Evolutionary conservation across 2,888 invertebrate species (phyloP).

Genomic region (Petrophora chlorosata): DNA sequence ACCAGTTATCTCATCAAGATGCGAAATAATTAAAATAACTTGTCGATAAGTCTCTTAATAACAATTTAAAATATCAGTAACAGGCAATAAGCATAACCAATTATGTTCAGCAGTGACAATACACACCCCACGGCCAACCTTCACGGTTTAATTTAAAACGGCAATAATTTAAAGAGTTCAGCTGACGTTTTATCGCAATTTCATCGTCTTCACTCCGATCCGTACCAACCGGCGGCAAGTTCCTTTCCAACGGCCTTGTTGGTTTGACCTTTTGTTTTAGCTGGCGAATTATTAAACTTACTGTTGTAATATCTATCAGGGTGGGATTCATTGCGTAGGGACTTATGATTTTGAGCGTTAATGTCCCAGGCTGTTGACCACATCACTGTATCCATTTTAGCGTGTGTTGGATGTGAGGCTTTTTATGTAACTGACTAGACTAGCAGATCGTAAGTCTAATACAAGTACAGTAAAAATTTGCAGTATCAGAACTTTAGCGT

Average conservation of each 20-base stretch:
- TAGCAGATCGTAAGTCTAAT: too few species aligned
- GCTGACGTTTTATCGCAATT: conserved; percentile 67
- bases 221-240: conserved; percentile 74
- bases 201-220: conserved; percentile 54
- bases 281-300: conserved; percentile 36
- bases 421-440: too few species aligned
- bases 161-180: conserved; percentile 60
- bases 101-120: background rate
- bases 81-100: background rate
- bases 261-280: conserved; percentile 73
- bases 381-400: too few species aligned
- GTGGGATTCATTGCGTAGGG: too few species aligned
- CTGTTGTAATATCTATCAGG: conserved; percentile 6
- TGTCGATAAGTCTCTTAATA: too few species aligned
- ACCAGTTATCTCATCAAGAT: too few species aligned
- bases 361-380: too few species aligned
- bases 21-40: too few species aligned
- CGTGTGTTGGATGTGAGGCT: too few species aligned
- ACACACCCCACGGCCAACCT: background rate
- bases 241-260: conserved; percentile 73
- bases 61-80: conserved; percentile 28
- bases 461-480: too few species aligned
- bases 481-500: too few species aligned
- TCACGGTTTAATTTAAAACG: conserved; percentile 44
- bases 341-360: too few species aligned